phyloP scores from a whole-genome alignment of 2,113 vertebrate species.

The Hypomesus transpacificus region DNA sequence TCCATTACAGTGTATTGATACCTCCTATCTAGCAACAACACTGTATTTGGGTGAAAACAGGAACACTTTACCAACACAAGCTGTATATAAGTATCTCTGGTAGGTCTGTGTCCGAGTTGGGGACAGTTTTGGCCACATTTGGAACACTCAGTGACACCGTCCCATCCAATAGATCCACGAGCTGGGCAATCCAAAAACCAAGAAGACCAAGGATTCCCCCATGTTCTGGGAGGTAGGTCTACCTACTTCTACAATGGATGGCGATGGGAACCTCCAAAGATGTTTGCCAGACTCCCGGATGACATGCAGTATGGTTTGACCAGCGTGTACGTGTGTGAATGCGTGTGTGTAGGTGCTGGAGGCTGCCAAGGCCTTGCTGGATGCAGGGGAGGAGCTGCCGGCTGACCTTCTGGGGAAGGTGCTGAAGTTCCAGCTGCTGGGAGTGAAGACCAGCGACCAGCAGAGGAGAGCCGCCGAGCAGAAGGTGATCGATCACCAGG shows the following conservation, averaged over 20 bases:
- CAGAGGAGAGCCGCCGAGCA: conserved; percentile 70
- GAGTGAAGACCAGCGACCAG: conserved; percentile 76
- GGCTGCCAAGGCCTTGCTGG: conserved; percentile 75
- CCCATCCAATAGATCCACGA: conserved; percentile 71
- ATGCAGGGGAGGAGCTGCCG: conserved; percentile 75
- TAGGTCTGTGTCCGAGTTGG: too few relatives aligned
- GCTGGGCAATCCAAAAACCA: conserved; percentile 70
- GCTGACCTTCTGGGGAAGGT: conserved; percentile 82
- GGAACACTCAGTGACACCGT: not conserved
- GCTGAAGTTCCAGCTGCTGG: conserved; percentile 86
- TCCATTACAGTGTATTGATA: too few relatives aligned
- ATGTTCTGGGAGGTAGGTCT: conserved; percentile 77
- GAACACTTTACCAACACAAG: not conserved
- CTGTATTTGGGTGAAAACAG: not conserved
- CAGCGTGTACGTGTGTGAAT: not conserved
- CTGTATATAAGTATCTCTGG: too few relatives aligned
- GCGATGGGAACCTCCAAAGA: too few relatives aligned
- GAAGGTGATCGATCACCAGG: conserved; percentile 60
- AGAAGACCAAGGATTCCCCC: conserved; percentile 64
- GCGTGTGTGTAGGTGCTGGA: conserved; percentile 70
- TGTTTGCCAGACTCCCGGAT: too few relatives aligned
- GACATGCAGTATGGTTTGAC: not conserved
- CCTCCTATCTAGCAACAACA: not conserved
- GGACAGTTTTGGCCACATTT: too few relatives aligned
- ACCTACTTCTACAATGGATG: too few relatives aligned